Conservation (phyloP, 2,113 vertebrate genomes). For the Brachypodius melanocephalos region DNA sequence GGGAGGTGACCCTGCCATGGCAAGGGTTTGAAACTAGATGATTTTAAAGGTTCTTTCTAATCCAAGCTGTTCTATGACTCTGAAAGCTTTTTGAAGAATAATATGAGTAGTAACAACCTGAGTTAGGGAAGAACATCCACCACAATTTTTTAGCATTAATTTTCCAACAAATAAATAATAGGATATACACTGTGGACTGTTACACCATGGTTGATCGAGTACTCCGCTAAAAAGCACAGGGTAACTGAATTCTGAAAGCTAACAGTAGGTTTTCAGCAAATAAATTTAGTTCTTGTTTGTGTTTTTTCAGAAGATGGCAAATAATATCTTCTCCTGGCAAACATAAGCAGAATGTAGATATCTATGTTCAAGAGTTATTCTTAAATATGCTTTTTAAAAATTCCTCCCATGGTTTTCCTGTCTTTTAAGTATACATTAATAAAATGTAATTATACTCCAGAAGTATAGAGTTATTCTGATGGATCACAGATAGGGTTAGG, state of each 20-base stretch:
- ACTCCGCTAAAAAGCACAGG: background rate
- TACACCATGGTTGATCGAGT: accelerated
- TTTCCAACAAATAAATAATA: background rate
- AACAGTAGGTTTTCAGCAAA: background rate
- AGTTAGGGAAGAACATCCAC: background rate
- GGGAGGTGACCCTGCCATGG: background rate
- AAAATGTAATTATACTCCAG: background rate
- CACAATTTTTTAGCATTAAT: background rate
- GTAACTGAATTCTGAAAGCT: background rate
- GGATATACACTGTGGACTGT: background rate
- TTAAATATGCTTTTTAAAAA: background rate
- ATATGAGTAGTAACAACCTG: background rate
- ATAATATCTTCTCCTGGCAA: background rate
- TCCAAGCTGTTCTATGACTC: background rate
- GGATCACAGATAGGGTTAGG: background rate
- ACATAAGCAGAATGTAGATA: background rate
- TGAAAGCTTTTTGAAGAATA: background rate
- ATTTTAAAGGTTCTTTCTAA: background rate
- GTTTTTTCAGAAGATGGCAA: background rate
- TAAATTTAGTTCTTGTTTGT: background rate
- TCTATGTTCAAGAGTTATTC: background rate
- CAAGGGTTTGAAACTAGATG: background rate
- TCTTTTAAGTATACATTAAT: background rate
- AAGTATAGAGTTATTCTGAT: background rate
- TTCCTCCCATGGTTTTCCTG: background rate